Base-by-base conservation (phyloP, 1,140 invertebrate genomes). In the Grapholita molesta region DNA sequence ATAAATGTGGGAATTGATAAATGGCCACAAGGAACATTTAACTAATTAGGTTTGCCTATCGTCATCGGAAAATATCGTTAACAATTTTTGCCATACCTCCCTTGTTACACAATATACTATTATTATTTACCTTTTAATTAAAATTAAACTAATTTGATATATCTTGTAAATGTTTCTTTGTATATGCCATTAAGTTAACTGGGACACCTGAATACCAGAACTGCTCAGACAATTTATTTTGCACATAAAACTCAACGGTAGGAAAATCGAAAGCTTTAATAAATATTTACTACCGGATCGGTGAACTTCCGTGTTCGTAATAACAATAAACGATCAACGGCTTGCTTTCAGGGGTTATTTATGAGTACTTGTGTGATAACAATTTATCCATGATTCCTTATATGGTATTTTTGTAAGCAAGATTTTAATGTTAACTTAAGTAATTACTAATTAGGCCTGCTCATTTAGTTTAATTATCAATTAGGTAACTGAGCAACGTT, bases 251-350 rank as follows among this genome's bases (percentile, higher is more conserved):
- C 11, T 12, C 5, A 38, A 12, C n/a, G 35, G 35, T 21, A 48
- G 42, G n/a, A 12, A 48, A 48, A 48, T 48, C n/a, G 42, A 48
- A 48, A 48, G 42, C 42, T 21, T 48, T 21, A 48, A 21, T 48
- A n/a, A n/a, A n/a, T n/a, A n/a, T n/a, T n/a, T n/a, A 48, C 42
- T 48, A 48, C 42, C 42, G 42, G n/a, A 18, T 48, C 5, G 42
- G 18, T 65, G 11, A 8, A 55, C 8, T 33, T 38, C 42, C 42
- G 24, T 11, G 35, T 70, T 61, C 12, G 64, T 69, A 38, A 64
- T 38, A 15, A 48, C 15, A 48, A 48, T n/a, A n/a, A 48, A 48
- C 15, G 6, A 18, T 6, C 15, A 38, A 38, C n/a, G n/a, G 35
- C n/a, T 1, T 15, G 35, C 35, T 15, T 38, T 15, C 35, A 48